These are phyloP conservation scores for Zaprionus davidi DNA, from an alignment of 1,140 invertebrate genomes.

Conservation along the genomic window DNA sequence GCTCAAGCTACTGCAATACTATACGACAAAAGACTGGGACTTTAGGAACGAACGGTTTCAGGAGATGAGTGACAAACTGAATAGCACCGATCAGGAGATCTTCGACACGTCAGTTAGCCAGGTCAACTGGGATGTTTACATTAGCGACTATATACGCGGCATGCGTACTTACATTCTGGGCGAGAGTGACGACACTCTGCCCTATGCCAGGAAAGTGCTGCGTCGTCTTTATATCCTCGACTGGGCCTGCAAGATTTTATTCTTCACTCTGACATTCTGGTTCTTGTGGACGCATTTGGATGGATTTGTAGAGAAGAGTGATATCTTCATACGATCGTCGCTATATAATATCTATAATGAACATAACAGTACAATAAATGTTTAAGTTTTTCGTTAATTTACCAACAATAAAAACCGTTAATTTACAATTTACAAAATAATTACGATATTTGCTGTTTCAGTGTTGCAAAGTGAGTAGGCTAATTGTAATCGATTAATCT, in stretches of 20 bases:
- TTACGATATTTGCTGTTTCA: background rate
- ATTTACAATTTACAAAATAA: constrained; percentile 9
- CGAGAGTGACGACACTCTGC: constrained; percentile 91
- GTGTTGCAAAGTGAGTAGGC: background rate
- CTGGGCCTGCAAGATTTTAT: constrained; percentile 75
- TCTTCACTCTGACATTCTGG: constrained; percentile 82
- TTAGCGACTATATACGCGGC: constrained; percentile 90
- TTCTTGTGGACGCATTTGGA: constrained; percentile 83
- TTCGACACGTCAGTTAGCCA: constrained; percentile 87
- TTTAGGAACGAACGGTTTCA: constrained; percentile 91
- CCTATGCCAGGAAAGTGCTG: constrained; percentile 87
- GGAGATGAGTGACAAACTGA: constrained; percentile 87
- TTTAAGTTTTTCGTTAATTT: constrained; percentile 48
- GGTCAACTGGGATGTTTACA: constrained; percentile 89
- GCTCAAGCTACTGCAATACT: constrained; percentile 91
- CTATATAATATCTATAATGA: constrained; percentile 63
- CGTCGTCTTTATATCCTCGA: constrained; percentile 86
- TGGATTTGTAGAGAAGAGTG: constrained; percentile 66
- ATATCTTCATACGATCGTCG: constrained; percentile 67
- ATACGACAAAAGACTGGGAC: constrained; percentile 93
- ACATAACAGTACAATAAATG: constrained; percentile 55
- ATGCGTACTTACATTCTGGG: constrained; percentile 90
- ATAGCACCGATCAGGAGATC: constrained; percentile 86
- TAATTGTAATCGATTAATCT: background rate
- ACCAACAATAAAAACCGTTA: constrained; percentile 24